These are phyloP conservation scores for Apocrypta bakeri DNA, from an alignment of 1,140 invertebrate species.

Conservation along the genomic window DNA sequence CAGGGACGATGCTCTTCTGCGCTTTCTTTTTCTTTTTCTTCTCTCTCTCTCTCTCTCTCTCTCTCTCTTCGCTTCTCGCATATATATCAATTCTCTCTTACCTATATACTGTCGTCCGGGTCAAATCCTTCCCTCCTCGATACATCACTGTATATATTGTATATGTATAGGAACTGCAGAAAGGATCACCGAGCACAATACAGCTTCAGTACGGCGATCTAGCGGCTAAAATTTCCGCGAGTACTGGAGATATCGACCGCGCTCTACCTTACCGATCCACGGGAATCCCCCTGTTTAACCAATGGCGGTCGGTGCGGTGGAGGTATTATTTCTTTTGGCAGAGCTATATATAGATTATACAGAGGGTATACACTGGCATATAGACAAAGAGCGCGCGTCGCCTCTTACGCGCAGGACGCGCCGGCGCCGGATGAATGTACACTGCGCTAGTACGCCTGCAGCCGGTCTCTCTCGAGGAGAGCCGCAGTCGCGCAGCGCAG, in stretches of 20 bases:
- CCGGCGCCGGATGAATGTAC: not conserved
- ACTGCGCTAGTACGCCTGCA: not conserved
- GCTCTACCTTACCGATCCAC: not conserved
- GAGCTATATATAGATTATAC: too few relatives aligned
- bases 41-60: too few relatives aligned
- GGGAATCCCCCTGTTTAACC: not conserved
- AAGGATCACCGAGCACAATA: not conserved
- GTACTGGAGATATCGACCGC: not conserved
- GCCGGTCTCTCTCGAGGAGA: not conserved
- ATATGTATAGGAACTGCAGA: not conserved
- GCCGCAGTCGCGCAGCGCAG: not conserved
- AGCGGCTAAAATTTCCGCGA: not conserved
- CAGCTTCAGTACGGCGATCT: not conserved
- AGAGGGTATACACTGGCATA: not conserved
- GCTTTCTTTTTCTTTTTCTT: not conserved
- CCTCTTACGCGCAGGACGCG: not conserved
- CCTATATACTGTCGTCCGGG: not conserved
- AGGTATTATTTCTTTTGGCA: too few relatives aligned
- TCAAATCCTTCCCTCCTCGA: not conserved
- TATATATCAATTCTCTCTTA: too few relatives aligned
- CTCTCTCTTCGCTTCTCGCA: not conserved
- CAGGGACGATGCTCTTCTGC: conserved; percentile 9
- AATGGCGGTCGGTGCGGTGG: too few relatives aligned
- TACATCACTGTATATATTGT: not conserved
- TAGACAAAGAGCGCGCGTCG: not conserved